A percentile compares a stretch with the other conserved stretches of the same genome.
These are phyloP conservation scores for Crotalus viridis DNA, from an alignment of 2,113 vertebrate species.

Conservation along the genomic window DNA sequence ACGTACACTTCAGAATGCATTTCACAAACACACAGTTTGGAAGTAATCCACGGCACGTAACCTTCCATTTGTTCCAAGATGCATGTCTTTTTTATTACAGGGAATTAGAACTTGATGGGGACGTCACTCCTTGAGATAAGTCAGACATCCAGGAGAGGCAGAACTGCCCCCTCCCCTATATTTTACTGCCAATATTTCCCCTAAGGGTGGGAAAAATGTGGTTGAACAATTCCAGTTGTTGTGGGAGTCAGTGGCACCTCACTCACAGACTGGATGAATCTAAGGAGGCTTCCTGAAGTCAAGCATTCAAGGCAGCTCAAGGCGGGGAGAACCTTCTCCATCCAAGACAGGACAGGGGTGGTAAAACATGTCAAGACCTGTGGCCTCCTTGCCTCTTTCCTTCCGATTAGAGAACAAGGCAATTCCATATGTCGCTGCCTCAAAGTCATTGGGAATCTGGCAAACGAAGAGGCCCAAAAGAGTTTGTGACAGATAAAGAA, in stretches of 20 bases:
- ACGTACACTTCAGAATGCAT: neutral
- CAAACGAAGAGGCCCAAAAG: neutral
- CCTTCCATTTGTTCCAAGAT: neutral
- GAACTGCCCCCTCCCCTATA: slow-evolving; percentile 41
- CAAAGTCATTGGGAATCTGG: neutral
- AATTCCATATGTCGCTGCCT: neutral
- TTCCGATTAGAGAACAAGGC: neutral
- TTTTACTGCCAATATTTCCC: slow-evolving; percentile 33
- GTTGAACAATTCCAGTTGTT: slow-evolving; percentile 38
- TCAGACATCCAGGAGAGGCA: slow-evolving; percentile 22
- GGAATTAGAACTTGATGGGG: slow-evolving; percentile 31
- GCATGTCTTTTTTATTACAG: neutral
- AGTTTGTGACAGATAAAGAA: neutral
- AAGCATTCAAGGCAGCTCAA: neutral
- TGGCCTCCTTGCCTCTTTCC: neutral
- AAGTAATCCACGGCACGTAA: neutral
- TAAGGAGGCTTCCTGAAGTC: neutral
- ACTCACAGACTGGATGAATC: neutral
- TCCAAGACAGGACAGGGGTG: neutral
- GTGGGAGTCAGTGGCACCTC: neutral
- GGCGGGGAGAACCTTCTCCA: too few species aligned
- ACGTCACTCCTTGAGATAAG: slow-evolving; percentile 32
- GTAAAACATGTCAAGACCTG: neutral
- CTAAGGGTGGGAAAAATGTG: slow-evolving; percentile 4
- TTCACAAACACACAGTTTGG: neutral